Conservation (phyloP, 2,888 invertebrate genomes). For the Drosophila antonietae region DNA sequence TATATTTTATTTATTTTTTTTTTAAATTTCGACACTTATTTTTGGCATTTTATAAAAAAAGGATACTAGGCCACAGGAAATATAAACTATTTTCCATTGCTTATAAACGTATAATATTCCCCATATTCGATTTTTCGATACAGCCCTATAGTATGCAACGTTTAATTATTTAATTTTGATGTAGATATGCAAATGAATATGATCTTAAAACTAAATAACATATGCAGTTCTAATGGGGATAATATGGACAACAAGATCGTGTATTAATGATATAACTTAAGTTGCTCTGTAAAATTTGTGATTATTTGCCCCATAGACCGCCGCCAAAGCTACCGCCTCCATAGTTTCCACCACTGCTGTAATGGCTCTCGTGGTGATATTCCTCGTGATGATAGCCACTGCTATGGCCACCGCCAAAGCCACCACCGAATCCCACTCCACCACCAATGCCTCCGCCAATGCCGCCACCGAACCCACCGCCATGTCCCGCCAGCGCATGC, state of each 20-base stretch:
- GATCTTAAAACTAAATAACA: slow-evolving; percentile 70
- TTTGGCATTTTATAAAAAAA: not conserved
- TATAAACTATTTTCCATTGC: not conserved
- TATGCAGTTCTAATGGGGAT: slow-evolving; percentile 33
- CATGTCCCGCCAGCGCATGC: slow-evolving; percentile 57
- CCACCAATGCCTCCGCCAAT: slow-evolving; percentile 45
- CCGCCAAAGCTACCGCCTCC: slow-evolving; percentile 56
- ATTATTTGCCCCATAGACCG: slow-evolving; percentile 65
- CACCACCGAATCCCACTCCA: slow-evolving; percentile 30
- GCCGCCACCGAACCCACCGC: slow-evolving; percentile 48
- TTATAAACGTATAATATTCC: slow-evolving; percentile 5
- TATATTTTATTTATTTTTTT: not conserved
- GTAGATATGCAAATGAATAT: slow-evolving; percentile 24
- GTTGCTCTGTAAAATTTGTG: not conserved
- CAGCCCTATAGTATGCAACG: not conserved
- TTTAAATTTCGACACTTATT: not conserved
- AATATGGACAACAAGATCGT: slow-evolving; percentile 19
- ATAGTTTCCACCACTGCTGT: slow-evolving; percentile 61
- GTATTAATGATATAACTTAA: slow-evolving; percentile 13
- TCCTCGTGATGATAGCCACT: slow-evolving; percentile 70
- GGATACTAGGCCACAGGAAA: not conserved
- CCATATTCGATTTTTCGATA: not conserved
- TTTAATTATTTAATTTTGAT: slow-evolving; percentile 8
- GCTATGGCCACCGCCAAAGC: slow-evolving; percentile 57
- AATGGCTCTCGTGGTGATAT: slow-evolving; percentile 68